Base-by-base conservation (phyloP, 2,113 vertebrate species). In the Dipodomys stephensi region DNA sequence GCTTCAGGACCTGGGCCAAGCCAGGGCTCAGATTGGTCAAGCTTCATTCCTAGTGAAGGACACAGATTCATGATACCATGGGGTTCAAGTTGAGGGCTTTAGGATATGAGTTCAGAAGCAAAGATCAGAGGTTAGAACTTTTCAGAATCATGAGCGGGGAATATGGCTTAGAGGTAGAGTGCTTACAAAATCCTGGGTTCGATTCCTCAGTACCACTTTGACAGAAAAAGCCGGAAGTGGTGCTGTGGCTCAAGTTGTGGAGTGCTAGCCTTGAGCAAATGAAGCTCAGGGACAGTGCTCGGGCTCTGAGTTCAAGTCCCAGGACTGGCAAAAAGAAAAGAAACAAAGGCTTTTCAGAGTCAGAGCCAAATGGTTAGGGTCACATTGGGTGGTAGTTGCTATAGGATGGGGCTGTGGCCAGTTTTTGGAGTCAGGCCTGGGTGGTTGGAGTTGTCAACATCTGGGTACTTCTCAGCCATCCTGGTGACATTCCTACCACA, bases 401-500 rank as follows among this genome's bases (percentile, higher is more conserved):
- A 0, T 78, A 15, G 9, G 2, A 6, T 60, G 44, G 83, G 35
- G 28, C 30, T 28, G 27, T 53, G 8, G 22, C 23, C 13, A 32
- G 30, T 22, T 0, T 60, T 79, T 22, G 39, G 22, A 49, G 5
- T 30, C 65, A 25, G 62, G 49, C 9, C 88, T 67, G 30, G 49
- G 49, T 67, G 7, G 18, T 35, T 1, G 1, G 12, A 39, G 32
- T 28, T 16, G 35, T 35, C 3, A 23, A 28, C 13, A 35, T 32
- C 13, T 30, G 4, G 57, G 64, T n/a, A 39, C 23, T 16, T 74
- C 2, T 39, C 1, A 1, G 19, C 12, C 1, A 57, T 39, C 30
- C 32, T 60, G 8, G 7, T 81, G 32, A 84, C 65, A 4, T 7
- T 64, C n/a, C 53, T 1, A 27, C 0, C 67, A 35, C 97, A 99